Percentiles rank a stretch among this genome's conserved stretches.
Evolutionary conservation across 2,888 invertebrate genomes (phyloP).

Genomic region (Melieria picta): DNA sequence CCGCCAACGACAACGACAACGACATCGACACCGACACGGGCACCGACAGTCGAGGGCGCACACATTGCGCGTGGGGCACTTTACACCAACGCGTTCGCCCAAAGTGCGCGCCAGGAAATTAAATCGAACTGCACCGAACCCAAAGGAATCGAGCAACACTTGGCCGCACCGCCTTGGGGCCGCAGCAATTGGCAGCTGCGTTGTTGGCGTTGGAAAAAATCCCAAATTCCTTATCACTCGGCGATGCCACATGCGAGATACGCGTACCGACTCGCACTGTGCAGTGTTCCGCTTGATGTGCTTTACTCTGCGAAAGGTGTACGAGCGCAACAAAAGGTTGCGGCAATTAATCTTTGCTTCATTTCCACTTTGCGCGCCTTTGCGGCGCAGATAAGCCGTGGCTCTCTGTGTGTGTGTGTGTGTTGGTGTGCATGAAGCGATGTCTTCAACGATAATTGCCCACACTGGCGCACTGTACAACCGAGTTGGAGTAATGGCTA

Average conservation of each 20-base stretch:
- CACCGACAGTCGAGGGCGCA: not conserved
- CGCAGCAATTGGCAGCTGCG: no score
- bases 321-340: slow-evolving; percentile 28
- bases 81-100: no score
- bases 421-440: not conserved
- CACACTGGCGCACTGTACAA: not conserved
- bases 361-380: slow-evolving; percentile 16
- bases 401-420: slow-evolving; percentile 6
- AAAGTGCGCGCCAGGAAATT: no score
- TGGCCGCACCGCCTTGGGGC: no score
- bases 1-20: not conserved
- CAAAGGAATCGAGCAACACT: no score
- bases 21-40: not conserved
- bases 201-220: no score
- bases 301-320: not conserved
- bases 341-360: slow-evolving; percentile 39
- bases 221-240: not conserved
- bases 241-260: slow-evolving; percentile 22
- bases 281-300: no score
- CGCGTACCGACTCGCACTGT: not conserved
- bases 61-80: not conserved
- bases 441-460: slow-evolving; percentile 8
- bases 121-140: no score
- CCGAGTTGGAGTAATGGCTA: not conserved
- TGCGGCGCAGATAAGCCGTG: slow-evolving; percentile 8